Base-by-base conservation (phyloP, 2,113 vertebrate species). In the Prionailurus bengalensis region DNA sequence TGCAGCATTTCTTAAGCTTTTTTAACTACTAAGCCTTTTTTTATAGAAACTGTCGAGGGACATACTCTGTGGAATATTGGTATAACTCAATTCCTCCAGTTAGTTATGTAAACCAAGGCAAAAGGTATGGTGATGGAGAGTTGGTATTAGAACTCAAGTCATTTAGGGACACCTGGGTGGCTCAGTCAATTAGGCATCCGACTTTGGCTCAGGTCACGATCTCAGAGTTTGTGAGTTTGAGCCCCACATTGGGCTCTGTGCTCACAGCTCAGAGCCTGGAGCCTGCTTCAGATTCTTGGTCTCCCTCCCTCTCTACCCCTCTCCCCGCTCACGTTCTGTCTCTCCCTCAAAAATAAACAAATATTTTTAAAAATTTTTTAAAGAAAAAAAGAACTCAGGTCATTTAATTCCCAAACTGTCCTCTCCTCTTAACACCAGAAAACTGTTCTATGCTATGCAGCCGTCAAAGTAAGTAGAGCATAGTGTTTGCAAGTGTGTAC, bases 1-100 rank as follows among this genome's bases (percentile, higher is more conserved):
- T 74, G 7, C 19, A 91, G 21, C 23, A 85, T 74, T 92, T 85
- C 58, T 84, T 89, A 55, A 86, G 12, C 13, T 97, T 86, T 48
- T 78, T 87, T 89, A 91, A 79, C 17, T n/a, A 55, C 11, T 27
- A 73, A 42, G 29, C 33, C 11, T 39, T 55, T 58, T 93, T 85
- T 79, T 55, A 79, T 3, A 74, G 48, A 86, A 71, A 2, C 70
- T 61, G 2, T 53, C 36, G 73, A 68, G 31, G 3, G 25, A 81
- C 4, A 66, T 48, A 61, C 3, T 79, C 94, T 73, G 36, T 84
- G 10, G 61, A 94, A 82, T 45, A 94, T 33, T 27, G 70, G 1
- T 51, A 63, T 65, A 81, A 90, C 13, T 17, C n/a, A 84, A 33
- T 82, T 29, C 39, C 55, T 29, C 21, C 63, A 80, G 71, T 96